A percentile compares a stretch with the other conserved stretches of the same genome.
Evolutionary conservation across 2,888 invertebrate genomes (phyloP).

Genomic region (Prosapia bicincta): DNA sequence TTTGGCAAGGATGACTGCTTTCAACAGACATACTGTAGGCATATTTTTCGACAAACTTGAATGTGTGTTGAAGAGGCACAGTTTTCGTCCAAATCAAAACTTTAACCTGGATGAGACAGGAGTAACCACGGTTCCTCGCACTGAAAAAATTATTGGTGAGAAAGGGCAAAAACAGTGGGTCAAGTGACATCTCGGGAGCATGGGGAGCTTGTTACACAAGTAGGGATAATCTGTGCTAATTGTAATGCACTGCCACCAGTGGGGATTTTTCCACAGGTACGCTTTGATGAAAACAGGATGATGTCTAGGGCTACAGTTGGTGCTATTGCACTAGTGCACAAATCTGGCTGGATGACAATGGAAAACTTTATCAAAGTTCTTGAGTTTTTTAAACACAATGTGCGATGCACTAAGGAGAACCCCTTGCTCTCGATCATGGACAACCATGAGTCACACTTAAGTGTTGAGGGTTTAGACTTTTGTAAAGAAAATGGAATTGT

Average conservation of each 20-base stretch:
- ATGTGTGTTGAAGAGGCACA: background rate
- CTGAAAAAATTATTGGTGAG: background rate
- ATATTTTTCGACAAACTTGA: background rate
- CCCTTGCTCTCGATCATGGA: conserved; percentile 32
- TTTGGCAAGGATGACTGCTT: background rate
- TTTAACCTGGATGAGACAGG: background rate
- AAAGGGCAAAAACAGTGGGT: background rate
- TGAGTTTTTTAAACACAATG: background rate
- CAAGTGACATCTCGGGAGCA: background rate
- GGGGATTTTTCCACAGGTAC: background rate
- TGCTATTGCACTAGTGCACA: no score
- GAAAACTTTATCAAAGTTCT: no score
- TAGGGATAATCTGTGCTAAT: background rate
- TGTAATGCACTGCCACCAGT: background rate
- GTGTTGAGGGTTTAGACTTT: background rate
- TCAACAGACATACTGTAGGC: background rate
- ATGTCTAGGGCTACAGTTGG: no score
- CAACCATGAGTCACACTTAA: conserved; percentile 20
- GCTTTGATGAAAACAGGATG: background rate
- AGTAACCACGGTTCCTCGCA: background rate
- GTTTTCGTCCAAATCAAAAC: background rate
- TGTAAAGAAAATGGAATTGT: background rate
- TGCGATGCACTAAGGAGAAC: conserved; percentile 32
- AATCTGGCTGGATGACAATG: no score
- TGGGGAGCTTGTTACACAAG: background rate